These are phyloP conservation scores for Calyptomena viridis DNA, from an alignment of 2,113 vertebrate genomes.

Conservation along the genomic window DNA sequence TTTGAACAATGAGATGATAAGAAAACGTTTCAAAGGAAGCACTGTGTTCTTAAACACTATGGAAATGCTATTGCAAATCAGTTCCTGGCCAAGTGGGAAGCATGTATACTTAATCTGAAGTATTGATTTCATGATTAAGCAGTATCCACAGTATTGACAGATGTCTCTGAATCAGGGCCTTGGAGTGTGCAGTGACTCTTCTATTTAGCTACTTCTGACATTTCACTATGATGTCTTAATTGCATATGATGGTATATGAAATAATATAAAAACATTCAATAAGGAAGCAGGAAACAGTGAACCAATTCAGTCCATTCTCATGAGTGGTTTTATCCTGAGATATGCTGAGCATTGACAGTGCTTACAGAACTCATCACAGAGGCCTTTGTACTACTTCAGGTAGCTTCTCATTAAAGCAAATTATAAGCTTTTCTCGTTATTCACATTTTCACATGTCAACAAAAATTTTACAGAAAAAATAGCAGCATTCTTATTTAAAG, in stretches of 20 bases:
- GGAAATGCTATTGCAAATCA: not conserved
- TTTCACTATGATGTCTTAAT: slow-evolving; percentile 16
- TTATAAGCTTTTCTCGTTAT: not conserved
- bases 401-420: not conserved
- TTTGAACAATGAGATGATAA: not conserved
- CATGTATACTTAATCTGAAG: not conserved
- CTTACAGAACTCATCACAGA: not conserved
- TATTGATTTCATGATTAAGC: slow-evolving; percentile 54
- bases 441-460: not conserved
- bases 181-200: not conserved
- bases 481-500: not conserved
- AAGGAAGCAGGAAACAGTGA: not conserved
- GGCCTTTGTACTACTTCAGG: not conserved
- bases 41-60: not conserved
- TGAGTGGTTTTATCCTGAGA: not conserved
- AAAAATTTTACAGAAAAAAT: not conserved
- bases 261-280: not conserved
- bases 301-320: not conserved
- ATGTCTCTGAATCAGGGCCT: not conserved
- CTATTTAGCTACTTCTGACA: slow-evolving; percentile 31
- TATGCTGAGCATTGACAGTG: not conserved
- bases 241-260: slow-evolving; percentile 4
- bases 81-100: not conserved
- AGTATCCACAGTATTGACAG: slow-evolving; percentile 31
- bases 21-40: not conserved